Conservation (phyloP, 23 tunicate species). For the Trididemnum clinides region DNA sequence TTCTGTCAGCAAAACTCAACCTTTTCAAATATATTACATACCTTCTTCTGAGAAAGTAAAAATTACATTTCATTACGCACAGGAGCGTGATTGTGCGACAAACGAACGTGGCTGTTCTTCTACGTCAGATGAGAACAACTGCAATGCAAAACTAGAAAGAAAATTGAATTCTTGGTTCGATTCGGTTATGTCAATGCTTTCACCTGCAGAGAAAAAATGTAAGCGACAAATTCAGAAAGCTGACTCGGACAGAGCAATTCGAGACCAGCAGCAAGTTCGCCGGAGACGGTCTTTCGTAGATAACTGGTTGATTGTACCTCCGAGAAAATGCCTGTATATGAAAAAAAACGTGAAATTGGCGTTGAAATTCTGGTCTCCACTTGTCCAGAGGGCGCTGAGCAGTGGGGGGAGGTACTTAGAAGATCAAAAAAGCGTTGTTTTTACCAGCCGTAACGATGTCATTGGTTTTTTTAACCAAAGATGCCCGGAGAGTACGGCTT, state of each 20-base stretch:
- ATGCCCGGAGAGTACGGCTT: constrained; percentile 20
- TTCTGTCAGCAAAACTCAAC: constrained; percentile 30
- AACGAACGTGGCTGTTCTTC: constrained; percentile 41
- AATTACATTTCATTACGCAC: constrained; percentile 62
- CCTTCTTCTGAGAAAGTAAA: constrained; percentile 81
- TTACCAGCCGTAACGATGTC: constrained; percentile 17
- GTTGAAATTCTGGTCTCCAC: constrained; percentile 23
- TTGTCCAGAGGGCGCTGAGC: constrained; percentile 24
- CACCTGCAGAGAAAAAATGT: constrained; percentile 14
- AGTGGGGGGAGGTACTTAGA: constrained; percentile 50
- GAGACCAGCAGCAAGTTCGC: constrained; percentile 8
- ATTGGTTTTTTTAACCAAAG: constrained; percentile 39
- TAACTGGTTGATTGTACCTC: neutral
- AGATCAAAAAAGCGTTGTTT: constrained; percentile 16
- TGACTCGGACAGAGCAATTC: neutral
- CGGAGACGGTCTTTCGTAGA: neutral
- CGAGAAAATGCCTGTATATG: constrained; percentile 16
- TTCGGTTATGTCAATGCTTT: constrained; percentile 7
- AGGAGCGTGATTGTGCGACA: constrained; percentile 28
- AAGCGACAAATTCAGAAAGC: neutral
- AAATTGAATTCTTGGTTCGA: constrained; percentile 39
- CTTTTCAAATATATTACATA: constrained; percentile 57
- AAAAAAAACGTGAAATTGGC: constrained; percentile 29
- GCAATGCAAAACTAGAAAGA: constrained; percentile 58
- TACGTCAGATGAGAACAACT: neutral